Base-by-base conservation (phyloP, 2,797 vertebrate genomes). In the Oryzias sinensis region DNA sequence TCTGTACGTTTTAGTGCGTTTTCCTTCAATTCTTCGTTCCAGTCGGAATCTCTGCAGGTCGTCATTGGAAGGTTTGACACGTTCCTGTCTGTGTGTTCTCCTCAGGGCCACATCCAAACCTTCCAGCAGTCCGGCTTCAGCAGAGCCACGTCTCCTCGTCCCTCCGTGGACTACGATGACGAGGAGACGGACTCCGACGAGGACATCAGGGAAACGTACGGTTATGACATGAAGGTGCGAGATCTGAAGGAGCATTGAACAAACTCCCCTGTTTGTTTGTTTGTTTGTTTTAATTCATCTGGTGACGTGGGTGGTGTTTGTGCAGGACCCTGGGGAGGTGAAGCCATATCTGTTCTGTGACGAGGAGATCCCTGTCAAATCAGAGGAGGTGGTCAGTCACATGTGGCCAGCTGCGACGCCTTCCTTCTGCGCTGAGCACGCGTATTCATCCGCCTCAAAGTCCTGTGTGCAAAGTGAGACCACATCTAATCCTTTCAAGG, bases 101-200 rank as follows among this genome's bases (percentile, higher is more conserved):
- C 50, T 17, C 72, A 99, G 97, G 97, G 97, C 55, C 97, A 99
- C 84, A 91, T 99, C 72, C 95, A 97, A 84, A 98, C 93, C 40
- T 98, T 99, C 70, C 97, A 99, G 87, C 97, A 98, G 70, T 96
- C 95, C 0, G 96, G 95, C 50, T 99, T 99, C 90, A 99, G 93
- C 81, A 91, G 97, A 60, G 94, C 94, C 9, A 92, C 95, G 1
- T 98, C 97, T 0, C 96, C 96, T 9, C 93, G 95, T 5, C 94
- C 93, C 53, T 95, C 94, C 4, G 22, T 94, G 66, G 97, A 99
- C 86, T 99, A 97, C 1, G 96, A 99, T 1, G 97, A 99, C 4
- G 97, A 99, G 70, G 97, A 99, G 84, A 99, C 97, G 0, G 97
- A 99, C 83, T 99, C 97, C 0, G 97, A 99, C 58, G 97, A 98